These are phyloP conservation scores for Molorchus minor DNA, from an alignment of 2,888 invertebrate genomes.

Conservation along the genomic window DNA sequence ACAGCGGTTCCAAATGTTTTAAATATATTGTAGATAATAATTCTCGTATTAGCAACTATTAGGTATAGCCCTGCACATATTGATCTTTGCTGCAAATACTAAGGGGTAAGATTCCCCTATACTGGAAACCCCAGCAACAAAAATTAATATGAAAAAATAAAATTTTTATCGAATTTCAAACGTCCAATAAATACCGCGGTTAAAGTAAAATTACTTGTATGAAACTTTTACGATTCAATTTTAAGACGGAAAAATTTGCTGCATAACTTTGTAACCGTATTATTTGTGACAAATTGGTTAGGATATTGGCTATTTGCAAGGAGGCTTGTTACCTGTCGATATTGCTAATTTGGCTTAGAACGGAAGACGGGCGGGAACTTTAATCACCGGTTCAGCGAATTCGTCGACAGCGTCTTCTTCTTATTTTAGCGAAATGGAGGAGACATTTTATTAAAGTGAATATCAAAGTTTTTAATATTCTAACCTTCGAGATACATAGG, in stretches of 20 bases:
- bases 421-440: too few relatives aligned
- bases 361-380: constrained; percentile 44
- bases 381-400: constrained; percentile 40
- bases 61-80: too few relatives aligned
- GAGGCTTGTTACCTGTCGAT: constrained; percentile 47
- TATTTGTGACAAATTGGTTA: constrained; percentile 41
- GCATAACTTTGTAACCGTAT: constrained; percentile 26
- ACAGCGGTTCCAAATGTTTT: too few relatives aligned
- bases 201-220: constrained; percentile 24
- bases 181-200: constrained; percentile 17
- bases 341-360: constrained; percentile 44
- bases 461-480: too few relatives aligned
- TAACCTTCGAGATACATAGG: too few relatives aligned
- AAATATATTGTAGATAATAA: too few relatives aligned
- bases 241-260: constrained; percentile 25
- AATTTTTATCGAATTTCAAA: constrained; percentile 22
- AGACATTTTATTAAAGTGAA: too few relatives aligned
- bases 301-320: constrained; percentile 49
- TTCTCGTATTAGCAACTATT: too few relatives aligned
- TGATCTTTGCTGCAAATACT: too few relatives aligned
- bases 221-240: constrained; percentile 30
- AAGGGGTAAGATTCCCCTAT: too few relatives aligned
- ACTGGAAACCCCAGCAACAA: too few relatives aligned
- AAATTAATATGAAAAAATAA: constrained; percentile 14
- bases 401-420: too few relatives aligned